Conservation (phyloP, 2,888 invertebrate genomes). For the Tipula vernalis region DNA sequence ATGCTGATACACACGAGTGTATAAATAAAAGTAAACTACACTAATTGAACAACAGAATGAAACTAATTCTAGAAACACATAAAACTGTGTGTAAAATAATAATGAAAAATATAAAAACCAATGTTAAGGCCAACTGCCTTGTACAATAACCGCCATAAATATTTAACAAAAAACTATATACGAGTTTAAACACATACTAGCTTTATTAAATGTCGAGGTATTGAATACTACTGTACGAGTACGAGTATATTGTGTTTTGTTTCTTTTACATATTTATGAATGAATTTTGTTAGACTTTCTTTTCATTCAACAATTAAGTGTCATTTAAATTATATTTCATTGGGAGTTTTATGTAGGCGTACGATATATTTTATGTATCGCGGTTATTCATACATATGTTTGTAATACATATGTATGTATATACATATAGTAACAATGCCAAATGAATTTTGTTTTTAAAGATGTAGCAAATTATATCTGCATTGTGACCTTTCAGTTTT, state of each 20-base stretch:
- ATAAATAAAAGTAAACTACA: not conserved
- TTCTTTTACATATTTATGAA: not conserved
- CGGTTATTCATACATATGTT: not conserved
- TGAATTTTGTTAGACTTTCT: not conserved
- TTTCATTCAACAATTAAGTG: not conserved
- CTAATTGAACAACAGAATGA: not conserved
- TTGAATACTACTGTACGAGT: not conserved
- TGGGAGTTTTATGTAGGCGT: not conserved
- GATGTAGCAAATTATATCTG: not conserved
- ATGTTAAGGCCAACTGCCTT: not conserved
- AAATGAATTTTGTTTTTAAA: not conserved
- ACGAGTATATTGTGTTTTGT: not conserved
- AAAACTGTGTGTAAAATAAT: not conserved
- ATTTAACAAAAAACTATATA: not conserved
- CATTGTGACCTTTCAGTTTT: not conserved
- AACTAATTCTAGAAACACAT: not conserved
- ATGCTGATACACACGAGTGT: not conserved
- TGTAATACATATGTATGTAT: too few relatives aligned
- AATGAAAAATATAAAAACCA: not conserved
- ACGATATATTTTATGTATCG: not conserved
- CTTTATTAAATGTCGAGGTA: not conserved
- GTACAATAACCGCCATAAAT: not conserved
- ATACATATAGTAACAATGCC: not conserved
- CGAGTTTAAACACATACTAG: not conserved
- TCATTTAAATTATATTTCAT: not conserved